A percentile compares a stretch with the other conserved stretches of the same genome.
phyloP scores from a whole-genome alignment of 2,888 invertebrate genomes.

The Nipponacmea schrenckii region DNA sequence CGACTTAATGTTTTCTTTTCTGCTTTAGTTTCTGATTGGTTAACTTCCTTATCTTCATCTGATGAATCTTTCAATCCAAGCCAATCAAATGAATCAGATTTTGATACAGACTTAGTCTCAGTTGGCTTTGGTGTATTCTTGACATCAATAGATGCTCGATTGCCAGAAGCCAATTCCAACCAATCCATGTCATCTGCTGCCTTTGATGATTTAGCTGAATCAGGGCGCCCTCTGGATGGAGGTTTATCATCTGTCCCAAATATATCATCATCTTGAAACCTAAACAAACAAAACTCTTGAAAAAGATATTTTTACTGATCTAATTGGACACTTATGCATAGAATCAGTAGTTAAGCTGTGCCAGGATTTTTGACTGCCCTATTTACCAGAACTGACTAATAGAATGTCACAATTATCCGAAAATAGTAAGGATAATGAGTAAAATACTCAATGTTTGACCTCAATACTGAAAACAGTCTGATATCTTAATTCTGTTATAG shows the following conservation, averaged over 20 bases:
- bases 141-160: background rate
- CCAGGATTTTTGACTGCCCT: no score
- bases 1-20: background rate
- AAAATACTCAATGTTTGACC: no score
- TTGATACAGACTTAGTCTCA: slow-evolving; percentile 29
- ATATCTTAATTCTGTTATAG: no score
- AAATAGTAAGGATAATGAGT: no score
- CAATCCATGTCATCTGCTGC: slow-evolving; percentile 55
- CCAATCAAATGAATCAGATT: slow-evolving; percentile 43
- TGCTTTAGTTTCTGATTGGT: slow-evolving; percentile 17
- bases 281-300: slow-evolving; percentile 21
- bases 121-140: slow-evolving; percentile 9
- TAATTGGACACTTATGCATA: no score
- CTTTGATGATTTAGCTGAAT: slow-evolving; percentile 25
- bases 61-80: slow-evolving; percentile 45
- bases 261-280: slow-evolving; percentile 72
- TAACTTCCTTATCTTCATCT: slow-evolving; percentile 71
- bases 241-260: slow-evolving; percentile 53
- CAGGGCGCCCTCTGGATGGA: slow-evolving; percentile 36
- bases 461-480: no score
- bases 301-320: no score
- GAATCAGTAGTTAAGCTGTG: no score
- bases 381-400: no score
- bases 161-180: slow-evolving; percentile 50
- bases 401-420: no score